phyloP scores from a whole-genome alignment of 2,888 invertebrate genomes.

The Dexiosoma caninum region DNA sequence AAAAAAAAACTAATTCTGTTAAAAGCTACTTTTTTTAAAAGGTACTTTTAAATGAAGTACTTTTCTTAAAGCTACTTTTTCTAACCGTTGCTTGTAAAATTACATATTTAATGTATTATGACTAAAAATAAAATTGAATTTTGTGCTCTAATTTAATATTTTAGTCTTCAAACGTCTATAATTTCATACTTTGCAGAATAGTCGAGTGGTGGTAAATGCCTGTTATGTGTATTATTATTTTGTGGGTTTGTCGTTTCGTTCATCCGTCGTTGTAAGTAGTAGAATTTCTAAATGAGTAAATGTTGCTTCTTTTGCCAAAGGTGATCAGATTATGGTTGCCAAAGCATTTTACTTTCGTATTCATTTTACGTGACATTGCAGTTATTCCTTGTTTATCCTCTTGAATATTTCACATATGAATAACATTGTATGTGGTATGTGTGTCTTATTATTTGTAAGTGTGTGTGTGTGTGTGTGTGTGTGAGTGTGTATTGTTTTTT shows the following conservation, averaged over 20 bases:
- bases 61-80: neutral
- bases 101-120: no score
- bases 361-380: conserved; percentile 50
- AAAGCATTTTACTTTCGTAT: conserved; percentile 53
- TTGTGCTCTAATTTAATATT: neutral
- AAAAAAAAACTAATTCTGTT: no score
- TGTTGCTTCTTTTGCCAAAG: conserved; percentile 25
- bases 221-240: neutral
- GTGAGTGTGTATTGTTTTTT: neutral
- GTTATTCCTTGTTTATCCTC: conserved; percentile 17
- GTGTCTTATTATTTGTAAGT: no score
- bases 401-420: neutral
- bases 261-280: neutral
- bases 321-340: conserved; percentile 62
- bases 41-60: neutral
- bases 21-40: neutral
- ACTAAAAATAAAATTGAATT: neutral
- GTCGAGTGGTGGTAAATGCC: neutral
- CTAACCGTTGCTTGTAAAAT: no score
- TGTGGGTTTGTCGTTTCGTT: neutral
- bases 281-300: conserved; percentile 33
- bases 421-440: neutral
- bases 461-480: neutral
- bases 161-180: neutral
- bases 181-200: neutral